Evolutionary conservation across 2,888 invertebrate genomes (phyloP).

Genomic region (Liodrosophila aerea): DNA sequence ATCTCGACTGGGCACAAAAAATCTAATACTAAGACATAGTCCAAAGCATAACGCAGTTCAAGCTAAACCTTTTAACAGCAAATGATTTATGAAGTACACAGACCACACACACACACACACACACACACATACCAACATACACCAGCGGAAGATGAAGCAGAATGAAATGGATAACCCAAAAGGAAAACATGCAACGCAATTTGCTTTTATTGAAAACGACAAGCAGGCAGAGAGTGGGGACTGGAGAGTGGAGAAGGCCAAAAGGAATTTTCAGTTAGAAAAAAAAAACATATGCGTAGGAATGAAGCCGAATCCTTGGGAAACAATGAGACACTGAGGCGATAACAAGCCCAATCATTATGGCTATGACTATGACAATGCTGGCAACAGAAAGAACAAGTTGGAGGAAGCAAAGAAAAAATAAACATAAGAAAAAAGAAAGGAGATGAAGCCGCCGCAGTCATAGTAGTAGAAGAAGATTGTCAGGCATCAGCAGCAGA

Average conservation of each 20-base stretch:
- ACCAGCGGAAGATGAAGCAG: neutral
- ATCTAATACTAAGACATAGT: slow-evolving; percentile 14
- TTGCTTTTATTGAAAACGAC: slow-evolving; percentile 76
- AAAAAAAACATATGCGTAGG: slow-evolving; percentile 43
- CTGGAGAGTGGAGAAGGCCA: too few relatives aligned
- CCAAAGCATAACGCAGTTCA: slow-evolving; percentile 10
- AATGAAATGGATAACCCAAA: slow-evolving; percentile 43
- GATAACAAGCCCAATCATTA: slow-evolving; percentile 78
- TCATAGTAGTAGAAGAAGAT: slow-evolving; percentile 12
- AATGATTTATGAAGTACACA: slow-evolving; percentile 72
- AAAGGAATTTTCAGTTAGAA: slow-evolving; percentile 25
- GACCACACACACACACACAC: slow-evolving; percentile 6
- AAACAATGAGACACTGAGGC: slow-evolving; percentile 68
- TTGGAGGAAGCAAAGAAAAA: neutral
- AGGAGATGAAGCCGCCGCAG: too few relatives aligned
- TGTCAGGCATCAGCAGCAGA: slow-evolving; percentile 39
- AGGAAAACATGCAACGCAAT: slow-evolving; percentile 74
- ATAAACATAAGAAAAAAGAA: neutral
- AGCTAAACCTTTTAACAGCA: slow-evolving; percentile 66
- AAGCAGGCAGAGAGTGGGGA: slow-evolving; percentile 38
- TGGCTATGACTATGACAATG: slow-evolving; percentile 57
- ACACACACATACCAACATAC: neutral
- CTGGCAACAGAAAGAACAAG: slow-evolving; percentile 3
- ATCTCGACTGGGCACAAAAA: slow-evolving; percentile 6
- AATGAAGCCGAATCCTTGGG: neutral